Evolutionary conservation across 2,888 invertebrate genomes (phyloP), one percentile per base, ranked within the genome.

Genomic region (Bugula neritina): DNA sequence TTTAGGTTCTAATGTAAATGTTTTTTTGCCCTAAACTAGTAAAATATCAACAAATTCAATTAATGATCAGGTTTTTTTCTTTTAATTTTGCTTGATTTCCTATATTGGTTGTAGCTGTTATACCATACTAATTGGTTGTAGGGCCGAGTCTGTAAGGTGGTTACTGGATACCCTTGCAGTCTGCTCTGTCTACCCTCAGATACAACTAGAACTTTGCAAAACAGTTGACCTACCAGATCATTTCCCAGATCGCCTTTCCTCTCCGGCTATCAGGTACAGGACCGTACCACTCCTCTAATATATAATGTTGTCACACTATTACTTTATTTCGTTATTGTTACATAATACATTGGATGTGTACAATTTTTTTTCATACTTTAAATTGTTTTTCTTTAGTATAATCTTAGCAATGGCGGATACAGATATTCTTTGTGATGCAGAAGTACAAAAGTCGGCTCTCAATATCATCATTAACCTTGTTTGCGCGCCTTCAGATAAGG

Each of bases 381-480:
- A n/a, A n/a, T n/a, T n/a, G n/a, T n/a, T n/a, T n/a, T 43, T 10
- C 17, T 78, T 90, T 76, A 92, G 92, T 80, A 90, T 94, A 54
- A 89, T 94, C 63, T 85, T 94, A 69, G 90, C 88, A 21, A 91
- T 94, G 29, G 93, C 94, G 0, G 94, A 95, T 81, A 94, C 94
- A 0, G 94, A 95, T 82, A 90, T 93, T 52, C 90, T 93, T 0
- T 89, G 90, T 0, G 96, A 96, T 81, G 89, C 94, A 0, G 95
- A 95, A 77, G 93, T 96, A 0, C 92, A 95, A 84, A 91, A 92
- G 78, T 90, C 94, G 0, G 95, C 97, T 0, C 86, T 98, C 0
- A 89, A 91, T 77, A 92, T 94, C 27, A 88, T 98, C 72, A 92
- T 94, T 71, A 95, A 95, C 85, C 95, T 94, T 84, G 93, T 96